Base-by-base conservation (phyloP, 2,888 invertebrate genomes). In the Acrobasis consociella region DNA sequence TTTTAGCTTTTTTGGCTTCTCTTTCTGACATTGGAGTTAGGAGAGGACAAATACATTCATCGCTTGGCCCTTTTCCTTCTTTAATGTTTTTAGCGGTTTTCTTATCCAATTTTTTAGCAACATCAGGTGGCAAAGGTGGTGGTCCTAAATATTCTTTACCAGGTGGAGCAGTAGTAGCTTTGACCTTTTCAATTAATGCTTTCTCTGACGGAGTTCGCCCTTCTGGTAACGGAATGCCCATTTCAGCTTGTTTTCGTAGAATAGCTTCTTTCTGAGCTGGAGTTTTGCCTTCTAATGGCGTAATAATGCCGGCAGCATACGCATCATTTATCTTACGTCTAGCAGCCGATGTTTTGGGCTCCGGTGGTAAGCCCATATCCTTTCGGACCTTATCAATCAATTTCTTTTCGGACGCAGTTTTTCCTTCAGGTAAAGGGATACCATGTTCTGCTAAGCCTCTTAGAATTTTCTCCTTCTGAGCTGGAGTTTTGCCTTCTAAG, bases 11-110 rank as follows among this genome's bases (percentile, higher is more conserved):
- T 68, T 73, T 68, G 9, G 68, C 69, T 17, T 17, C 50, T 17
- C 50, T 50, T 10, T 51, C 51, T 16, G 38, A 15, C 38, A 51
- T 11, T 16, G 75, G 74, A n/a, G 74, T 71, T 10, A 77, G 63
- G 31, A 75, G 63, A 13, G 68, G 68, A 65, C 76, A 77, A 56
- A 78, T 76, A 63, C 78, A 78, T 67, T 77, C 75, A 58, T 77
- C 76, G 58, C 72, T 72, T 1, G 65, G 51, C 5, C 68, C 58
- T 53, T 74, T 75, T 7, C 69, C 69, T 46, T 62, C 58, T 31
- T 50, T 60, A 3, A 53, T 42, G 13, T 42, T 53, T 37, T 49
- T 60, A 22, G 49, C 49, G 8, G 50, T 60, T 51, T 51, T 70
- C 64, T 71, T 70, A 37, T 58, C 60, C 64, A 67, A 69, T 15